Conservation (phyloP, 30 jellyfish, hydroid and myxozoan species). For the Turritopsis rubra region DNA sequence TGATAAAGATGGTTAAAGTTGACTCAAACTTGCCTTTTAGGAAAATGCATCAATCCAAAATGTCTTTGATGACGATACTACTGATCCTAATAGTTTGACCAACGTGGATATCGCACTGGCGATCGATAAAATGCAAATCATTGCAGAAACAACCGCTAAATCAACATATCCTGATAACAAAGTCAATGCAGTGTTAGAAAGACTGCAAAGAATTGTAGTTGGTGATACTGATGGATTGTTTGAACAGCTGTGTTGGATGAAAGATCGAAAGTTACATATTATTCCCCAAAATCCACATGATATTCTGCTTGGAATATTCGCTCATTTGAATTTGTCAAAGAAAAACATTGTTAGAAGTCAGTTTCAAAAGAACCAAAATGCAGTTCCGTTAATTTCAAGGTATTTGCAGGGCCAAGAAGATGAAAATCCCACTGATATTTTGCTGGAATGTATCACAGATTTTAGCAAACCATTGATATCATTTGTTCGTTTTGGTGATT, state of each 20-base stretch:
- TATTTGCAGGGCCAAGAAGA: background rate
- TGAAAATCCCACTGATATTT: background rate
- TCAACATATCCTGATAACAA: background rate
- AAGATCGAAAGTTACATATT: background rate
- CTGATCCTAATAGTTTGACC: background rate
- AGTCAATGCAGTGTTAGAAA: background rate
- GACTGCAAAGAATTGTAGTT: background rate
- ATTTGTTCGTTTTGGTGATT: slow-evolving; percentile 1
- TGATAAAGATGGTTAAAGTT: no score
- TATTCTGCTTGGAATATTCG: background rate
- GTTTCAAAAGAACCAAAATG: background rate
- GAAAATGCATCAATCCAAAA: background rate
- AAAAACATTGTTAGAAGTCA: background rate
- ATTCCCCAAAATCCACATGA: background rate
- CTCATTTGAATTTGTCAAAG: background rate
- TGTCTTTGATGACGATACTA: background rate
- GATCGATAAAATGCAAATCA: background rate
- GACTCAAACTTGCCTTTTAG: background rate
- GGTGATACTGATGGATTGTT: background rate
- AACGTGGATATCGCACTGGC: background rate
- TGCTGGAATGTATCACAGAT: background rate
- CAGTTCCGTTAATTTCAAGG: background rate
- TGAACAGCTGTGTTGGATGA: background rate
- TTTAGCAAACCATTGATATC: background rate
- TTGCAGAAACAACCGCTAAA: background rate